A percentile compares a stretch with the other conserved stretches of the same genome.
Conservation (phyloP, 2,797 vertebrate genomes). For the Potorous gilbertii region DNA sequence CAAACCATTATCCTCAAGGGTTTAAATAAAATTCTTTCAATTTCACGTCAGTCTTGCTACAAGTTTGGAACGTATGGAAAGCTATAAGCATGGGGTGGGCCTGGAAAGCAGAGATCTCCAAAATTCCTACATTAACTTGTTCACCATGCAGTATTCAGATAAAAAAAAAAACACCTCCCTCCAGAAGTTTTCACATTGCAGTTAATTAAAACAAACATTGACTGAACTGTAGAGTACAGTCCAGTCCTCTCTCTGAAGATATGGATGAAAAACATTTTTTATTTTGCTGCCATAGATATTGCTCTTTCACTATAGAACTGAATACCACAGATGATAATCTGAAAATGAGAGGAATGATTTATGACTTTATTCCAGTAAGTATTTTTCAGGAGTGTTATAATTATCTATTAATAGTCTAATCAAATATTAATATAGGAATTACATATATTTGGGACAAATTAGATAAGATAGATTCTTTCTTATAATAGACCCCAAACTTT, state of each 20-base stretch:
- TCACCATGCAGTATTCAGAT: conserved; percentile 34
- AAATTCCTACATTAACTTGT: conserved; percentile 69
- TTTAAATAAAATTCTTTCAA: conserved; percentile 75
- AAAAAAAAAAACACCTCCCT: neutral
- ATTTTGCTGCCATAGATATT: neutral
- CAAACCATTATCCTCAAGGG: conserved; percentile 61
- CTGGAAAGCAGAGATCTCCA: conserved; percentile 57
- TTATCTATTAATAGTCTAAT: neutral
- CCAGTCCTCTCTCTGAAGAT: neutral
- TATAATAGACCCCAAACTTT: neutral
- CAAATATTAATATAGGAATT: neutral
- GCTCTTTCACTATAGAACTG: neutral
- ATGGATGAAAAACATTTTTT: neutral
- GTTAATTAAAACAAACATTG: conserved; percentile 64
- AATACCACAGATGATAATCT: neutral
- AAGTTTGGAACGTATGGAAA: too few relatives aligned
- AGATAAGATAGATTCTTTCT: neutral
- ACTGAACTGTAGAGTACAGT: neutral
- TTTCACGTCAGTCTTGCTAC: conserved; percentile 69
- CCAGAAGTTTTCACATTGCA: neutral
- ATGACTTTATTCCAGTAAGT: neutral
- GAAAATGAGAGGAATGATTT: neutral
- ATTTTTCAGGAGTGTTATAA: neutral
- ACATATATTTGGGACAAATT: neutral
- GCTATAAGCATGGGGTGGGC: conserved; percentile 12